Evolutionary conservation across 2,888 invertebrate species (phyloP), one percentile per base, ranked within the genome.

Genomic region (Gastracanthus pulcherrimus): DNA sequence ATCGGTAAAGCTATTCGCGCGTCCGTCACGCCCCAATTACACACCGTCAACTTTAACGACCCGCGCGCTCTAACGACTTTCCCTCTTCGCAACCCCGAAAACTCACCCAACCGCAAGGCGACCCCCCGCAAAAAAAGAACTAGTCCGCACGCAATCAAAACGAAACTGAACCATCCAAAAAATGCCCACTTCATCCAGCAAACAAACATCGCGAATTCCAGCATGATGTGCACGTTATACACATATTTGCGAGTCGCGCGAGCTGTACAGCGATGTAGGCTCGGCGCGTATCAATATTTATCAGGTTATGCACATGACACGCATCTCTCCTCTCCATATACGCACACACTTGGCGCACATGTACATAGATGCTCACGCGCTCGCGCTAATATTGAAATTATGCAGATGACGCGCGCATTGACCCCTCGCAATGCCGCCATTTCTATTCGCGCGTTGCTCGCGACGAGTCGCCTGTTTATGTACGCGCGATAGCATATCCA

Each of bases 381-480:
- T 9, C 55, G 23, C 38, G 29, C 31, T 55, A 67, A 76, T n/a
- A n/a, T 76, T 76, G 76, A 76, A 76, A 76, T 76, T 55, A 76
- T 38, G 69, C 75, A 62, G 60, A 76, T 66, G 36, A 19, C 6
- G 13, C 41, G 58, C 67, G 60, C 55, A 31, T 67, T 58, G 36
- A 55, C 69, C 38, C 19, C 38, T 13, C 31, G 19, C 19, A 9
- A 51, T 31, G 13, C 26, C 67, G 48, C 29, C 26, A 26, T 31
- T 45, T 74, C 19, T 62, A 60, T 23, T 45, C 26, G 58, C 26
- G 58, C 13, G 16, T 3, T 41, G 13, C 41, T 2, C 41, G 41
- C 13, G 41, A n/a, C 16, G 23, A 48, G 23, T 23, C 51, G 55
- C 51, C 7, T 19, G 51, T 6, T 55, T 26, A 55, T 13, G 13